These are phyloP conservation scores for Philantomba maxwellii DNA, from an alignment of 2,113 vertebrate genomes.

Conservation along the genomic window DNA sequence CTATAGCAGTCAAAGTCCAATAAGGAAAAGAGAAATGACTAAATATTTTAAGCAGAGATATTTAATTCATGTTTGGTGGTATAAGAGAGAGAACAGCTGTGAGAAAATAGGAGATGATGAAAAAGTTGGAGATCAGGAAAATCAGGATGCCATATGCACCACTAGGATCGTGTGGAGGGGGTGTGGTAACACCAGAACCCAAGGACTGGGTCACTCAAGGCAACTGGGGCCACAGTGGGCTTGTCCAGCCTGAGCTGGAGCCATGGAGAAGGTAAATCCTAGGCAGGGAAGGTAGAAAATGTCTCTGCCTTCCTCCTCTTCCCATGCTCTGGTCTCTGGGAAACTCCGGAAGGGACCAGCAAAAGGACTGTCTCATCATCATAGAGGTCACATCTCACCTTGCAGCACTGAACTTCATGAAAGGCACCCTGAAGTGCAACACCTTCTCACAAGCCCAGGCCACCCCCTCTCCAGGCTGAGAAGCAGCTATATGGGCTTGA, in stretches of 20 bases:
- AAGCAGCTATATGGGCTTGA: neutral
- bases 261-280: neutral
- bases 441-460: neutral
- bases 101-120: neutral
- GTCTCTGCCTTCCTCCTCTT: neutral
- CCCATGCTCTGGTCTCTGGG: neutral
- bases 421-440: neutral
- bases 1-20: neutral
- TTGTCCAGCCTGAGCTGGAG: neutral
- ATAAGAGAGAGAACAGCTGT: neutral
- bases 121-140: neutral
- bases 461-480: neutral
- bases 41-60: neutral
- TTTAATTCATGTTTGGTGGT: neutral
- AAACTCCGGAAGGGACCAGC: neutral
- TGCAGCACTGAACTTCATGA: rapidly evolving
- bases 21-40: neutral
- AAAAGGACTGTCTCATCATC: neutral
- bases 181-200: neutral
- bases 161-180: rapidly evolving
- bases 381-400: too few relatives aligned
- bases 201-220: neutral
- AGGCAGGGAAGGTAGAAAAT: neutral
- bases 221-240: neutral
- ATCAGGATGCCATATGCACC: neutral